Conservation (phyloP, 2,113 vertebrate genomes). For the Oplegnathus fasciatus region DNA sequence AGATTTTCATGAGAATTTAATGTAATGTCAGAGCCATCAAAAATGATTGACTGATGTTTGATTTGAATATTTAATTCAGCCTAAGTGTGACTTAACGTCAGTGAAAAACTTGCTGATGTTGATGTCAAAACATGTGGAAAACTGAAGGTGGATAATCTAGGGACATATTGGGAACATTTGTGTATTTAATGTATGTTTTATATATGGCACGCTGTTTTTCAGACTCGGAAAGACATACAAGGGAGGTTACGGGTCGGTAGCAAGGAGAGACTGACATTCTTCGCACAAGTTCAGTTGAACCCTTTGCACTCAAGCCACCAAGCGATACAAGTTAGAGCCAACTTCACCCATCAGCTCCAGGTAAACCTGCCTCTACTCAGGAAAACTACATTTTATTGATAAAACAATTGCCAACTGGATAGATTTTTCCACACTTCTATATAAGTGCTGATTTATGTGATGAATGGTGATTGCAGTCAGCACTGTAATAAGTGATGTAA, state of each 20-base stretch:
- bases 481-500: not conserved
- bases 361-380: slow-evolving; percentile 67
- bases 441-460: not conserved
- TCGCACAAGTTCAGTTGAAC: slow-evolving; percentile 78
- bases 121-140: not conserved
- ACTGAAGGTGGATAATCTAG: not conserved
- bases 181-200: not conserved
- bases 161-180: not conserved
- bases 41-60: not conserved
- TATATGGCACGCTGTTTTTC: not conserved
- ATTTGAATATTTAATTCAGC: not conserved
- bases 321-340: slow-evolving; percentile 77
- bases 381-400: not conserved
- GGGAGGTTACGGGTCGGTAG: slow-evolving; percentile 81
- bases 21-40: not conserved
- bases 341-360: slow-evolving; percentile 84
- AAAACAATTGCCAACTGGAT: not conserved
- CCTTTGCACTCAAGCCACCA: slow-evolving; percentile 63
- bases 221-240: slow-evolving; percentile 83
- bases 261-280: slow-evolving; percentile 81
- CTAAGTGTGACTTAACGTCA: not conserved
- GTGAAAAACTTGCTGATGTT: not conserved
- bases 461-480: not conserved
- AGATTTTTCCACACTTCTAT: not conserved
- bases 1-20: not conserved